These are phyloP conservation scores for Tethya wilhelma DNA, from an alignment of 37 sponge, comb jelly and placozoan species.

Conservation along the genomic window DNA sequence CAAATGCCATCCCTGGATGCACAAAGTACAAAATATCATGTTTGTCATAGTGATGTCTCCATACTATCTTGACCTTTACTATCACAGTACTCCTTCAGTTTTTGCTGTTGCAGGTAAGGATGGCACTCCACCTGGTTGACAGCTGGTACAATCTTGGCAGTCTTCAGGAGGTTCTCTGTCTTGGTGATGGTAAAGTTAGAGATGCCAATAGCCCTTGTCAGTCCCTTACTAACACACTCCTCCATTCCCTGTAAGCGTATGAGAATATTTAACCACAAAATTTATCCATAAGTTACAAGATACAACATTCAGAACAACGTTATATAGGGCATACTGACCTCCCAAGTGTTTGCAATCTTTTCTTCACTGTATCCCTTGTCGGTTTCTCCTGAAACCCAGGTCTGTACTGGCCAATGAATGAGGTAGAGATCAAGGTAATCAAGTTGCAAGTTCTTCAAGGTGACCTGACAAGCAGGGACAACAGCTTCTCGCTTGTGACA, in stretches of 20 bases:
- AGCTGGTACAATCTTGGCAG: constrained; percentile 84
- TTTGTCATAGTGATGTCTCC: no score
- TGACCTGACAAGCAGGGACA: constrained; percentile 40
- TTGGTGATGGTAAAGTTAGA: constrained; percentile 92
- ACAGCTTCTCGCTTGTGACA: constrained; percentile 47
- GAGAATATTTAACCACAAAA: no score
- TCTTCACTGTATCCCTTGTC: constrained; percentile 44
- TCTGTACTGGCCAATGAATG: constrained; percentile 61
- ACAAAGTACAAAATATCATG: no score
- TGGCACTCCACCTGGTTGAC: constrained; percentile 93
- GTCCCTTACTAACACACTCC: constrained; percentile 54
- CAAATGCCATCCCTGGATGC: constrained; percentile 65
- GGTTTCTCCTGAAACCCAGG: constrained; percentile 16
- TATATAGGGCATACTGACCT: no score
- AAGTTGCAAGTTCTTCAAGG: constrained; percentile 77
- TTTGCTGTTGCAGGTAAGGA: constrained; percentile 86
- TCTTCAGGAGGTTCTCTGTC: constrained; percentile 71
- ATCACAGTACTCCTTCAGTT: constrained; percentile 80
- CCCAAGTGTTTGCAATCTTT: constrained; percentile 35
- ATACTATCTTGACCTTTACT: no score
- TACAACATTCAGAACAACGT: no score
- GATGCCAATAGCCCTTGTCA: constrained; percentile 79
- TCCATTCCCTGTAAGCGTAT: constrained; percentile 79
- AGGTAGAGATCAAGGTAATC: constrained; percentile 91
- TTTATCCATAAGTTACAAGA: no score